Percentiles rank a stretch among this genome's conserved stretches.
These are phyloP conservation scores for Thamnaconus septentrionalis DNA, from an alignment of 2,113 vertebrate species.

Conservation along the genomic window DNA sequence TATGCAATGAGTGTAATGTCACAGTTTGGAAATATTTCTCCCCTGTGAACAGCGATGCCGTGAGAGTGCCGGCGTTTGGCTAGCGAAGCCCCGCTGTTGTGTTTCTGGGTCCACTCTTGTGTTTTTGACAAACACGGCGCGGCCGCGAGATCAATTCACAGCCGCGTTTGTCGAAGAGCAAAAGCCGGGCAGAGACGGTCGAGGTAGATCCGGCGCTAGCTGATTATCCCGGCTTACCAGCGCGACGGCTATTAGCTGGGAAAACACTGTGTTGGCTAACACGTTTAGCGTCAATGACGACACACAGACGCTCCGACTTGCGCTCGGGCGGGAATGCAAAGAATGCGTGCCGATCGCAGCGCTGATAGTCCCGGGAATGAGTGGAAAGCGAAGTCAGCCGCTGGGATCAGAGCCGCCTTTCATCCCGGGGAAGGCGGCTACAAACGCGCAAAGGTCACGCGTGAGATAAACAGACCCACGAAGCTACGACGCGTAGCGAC, in stretches of 20 bases:
- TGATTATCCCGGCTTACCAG: constrained; percentile 71
- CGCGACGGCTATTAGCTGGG: constrained; percentile 59
- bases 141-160: constrained; percentile 62
- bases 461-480: constrained; percentile 34
- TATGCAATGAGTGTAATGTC: too few species aligned
- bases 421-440: constrained; percentile 9
- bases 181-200: constrained; percentile 34
- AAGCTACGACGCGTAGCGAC: constrained; percentile 33
- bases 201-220: constrained; percentile 25
- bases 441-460: constrained; percentile 43
- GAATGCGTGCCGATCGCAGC: constrained; percentile 39
- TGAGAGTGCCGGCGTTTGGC: too few species aligned
- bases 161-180: constrained; percentile 50
- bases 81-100: too few species aligned
- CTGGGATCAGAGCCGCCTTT: constrained; percentile 12
- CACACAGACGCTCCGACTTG: constrained; percentile 72
- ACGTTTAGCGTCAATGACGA: constrained; percentile 72
- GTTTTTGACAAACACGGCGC: constrained; percentile 38
- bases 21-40: too few species aligned
- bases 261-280: constrained; percentile 70
- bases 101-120: constrained; percentile 27
- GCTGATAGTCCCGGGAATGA: constrained; percentile 36
- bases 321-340: constrained; percentile 48
- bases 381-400: constrained; percentile 11
- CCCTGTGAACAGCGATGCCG: too few species aligned